phyloP scores from a whole-genome alignment of 2,888 invertebrate species.

The Daptonema setosum region DNA sequence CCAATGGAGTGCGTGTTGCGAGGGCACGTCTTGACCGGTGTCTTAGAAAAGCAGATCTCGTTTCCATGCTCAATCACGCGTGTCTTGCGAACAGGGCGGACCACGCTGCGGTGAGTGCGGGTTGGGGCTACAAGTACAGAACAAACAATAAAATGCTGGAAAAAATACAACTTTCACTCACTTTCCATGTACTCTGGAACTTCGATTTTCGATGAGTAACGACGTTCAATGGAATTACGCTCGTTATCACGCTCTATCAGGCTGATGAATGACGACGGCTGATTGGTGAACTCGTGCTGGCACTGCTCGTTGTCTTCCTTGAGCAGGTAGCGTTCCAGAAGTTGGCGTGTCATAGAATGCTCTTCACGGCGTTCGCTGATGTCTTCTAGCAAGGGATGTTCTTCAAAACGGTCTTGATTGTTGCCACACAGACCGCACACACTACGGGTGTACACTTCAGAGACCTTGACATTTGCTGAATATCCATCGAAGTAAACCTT shows the following conservation, averaged over 20 bases:
- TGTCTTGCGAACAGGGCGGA: slow-evolving; percentile 12
- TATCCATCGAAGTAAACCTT: slow-evolving; percentile 18
- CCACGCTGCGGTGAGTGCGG: background rate
- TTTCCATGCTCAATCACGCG: slow-evolving; percentile 15
- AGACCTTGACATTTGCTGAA: slow-evolving; percentile 11
- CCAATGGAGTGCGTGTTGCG: background rate
- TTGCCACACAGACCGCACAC: slow-evolving; percentile 25
- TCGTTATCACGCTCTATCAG: too few species aligned
- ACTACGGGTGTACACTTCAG: slow-evolving; percentile 12
- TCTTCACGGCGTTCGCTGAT: too few species aligned
- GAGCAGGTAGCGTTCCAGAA: slow-evolving; percentile 15
- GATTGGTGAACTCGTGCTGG: background rate
- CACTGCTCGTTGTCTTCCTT: slow-evolving; percentile 10
- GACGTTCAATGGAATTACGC: too few species aligned
- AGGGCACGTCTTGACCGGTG: background rate
- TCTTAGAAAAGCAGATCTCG: slow-evolving; percentile 13
- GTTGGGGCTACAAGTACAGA: too few species aligned
- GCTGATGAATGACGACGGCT: too few species aligned
- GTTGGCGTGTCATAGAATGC: too few species aligned
- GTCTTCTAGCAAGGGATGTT: slow-evolving; percentile 9
- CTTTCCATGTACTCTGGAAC: too few species aligned
- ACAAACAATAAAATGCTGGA: too few species aligned
- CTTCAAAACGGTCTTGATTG: too few species aligned
- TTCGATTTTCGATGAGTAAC: too few species aligned
- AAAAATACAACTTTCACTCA: too few species aligned